Percentiles rank a stretch among this genome's conserved stretches.
Conservation (phyloP, 2,888 invertebrate species). For the Acrobasis suavella region DNA sequence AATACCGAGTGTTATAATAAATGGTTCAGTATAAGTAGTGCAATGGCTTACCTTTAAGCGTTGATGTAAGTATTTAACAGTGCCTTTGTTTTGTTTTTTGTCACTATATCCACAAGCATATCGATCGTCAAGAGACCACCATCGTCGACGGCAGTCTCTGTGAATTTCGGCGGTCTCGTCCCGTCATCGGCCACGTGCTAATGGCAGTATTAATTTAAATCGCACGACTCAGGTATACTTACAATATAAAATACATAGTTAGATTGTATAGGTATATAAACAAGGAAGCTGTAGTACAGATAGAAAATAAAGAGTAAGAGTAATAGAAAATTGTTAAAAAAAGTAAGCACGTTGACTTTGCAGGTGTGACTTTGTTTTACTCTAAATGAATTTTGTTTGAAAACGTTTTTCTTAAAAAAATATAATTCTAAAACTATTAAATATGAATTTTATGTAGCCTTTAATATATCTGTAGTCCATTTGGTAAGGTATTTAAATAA, state of each 20-base stretch:
- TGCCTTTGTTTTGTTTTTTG: neutral
- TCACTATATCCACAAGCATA: neutral
- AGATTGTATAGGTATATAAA: conserved; percentile 25
- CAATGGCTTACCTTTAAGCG: conserved; percentile 1
- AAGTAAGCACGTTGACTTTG: too few relatives aligned
- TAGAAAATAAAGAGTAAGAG: neutral
- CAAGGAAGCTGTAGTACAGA: conserved; percentile 18
- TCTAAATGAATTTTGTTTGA: too few relatives aligned
- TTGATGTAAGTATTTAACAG: neutral
- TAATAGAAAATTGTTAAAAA: too few relatives aligned
- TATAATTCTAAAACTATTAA: too few relatives aligned
- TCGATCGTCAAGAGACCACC: conserved; percentile 27
- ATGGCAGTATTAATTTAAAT: conserved; percentile 60
- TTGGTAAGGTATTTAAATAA: too few relatives aligned
- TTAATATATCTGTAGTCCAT: too few relatives aligned
- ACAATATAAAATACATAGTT: conserved; percentile 32
- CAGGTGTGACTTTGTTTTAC: too few relatives aligned
- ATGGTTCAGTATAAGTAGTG: too few relatives aligned
- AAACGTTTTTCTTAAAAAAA: too few relatives aligned
- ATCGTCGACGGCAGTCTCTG: conserved; percentile 39
- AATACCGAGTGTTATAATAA: too few relatives aligned
- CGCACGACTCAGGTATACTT: conserved; percentile 62
- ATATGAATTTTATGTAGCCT: too few relatives aligned
- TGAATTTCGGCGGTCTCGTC: conserved; percentile 46
- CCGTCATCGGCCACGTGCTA: conserved; percentile 48